Base-by-base conservation (phyloP, 2,113 vertebrate genomes). In the Herpetotheres cachinnans region DNA sequence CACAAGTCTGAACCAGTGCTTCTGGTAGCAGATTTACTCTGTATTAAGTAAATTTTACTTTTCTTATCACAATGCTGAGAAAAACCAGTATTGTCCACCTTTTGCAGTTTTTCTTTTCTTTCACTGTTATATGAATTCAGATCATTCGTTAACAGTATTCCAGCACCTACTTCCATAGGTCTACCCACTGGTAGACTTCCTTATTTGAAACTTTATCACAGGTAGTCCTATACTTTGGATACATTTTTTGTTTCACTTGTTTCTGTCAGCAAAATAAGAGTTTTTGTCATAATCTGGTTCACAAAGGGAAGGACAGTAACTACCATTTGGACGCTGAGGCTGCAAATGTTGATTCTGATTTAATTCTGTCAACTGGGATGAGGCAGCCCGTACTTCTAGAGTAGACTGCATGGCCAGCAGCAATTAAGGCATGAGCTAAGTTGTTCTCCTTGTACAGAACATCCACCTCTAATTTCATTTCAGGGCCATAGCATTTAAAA, bases 391-490 rank as follows among this genome's bases (percentile, higher is more conserved):
- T 80, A 66, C 67, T 80, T 59, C 89, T 44, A 80, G 87, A 95
- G 83, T 58, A 95, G 24, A 89, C 16, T 36, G 97, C 98, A 12
- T 95, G 65, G 46, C 97, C 97, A 78, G 94, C 96, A 36, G 89
- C 85, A 95, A 98, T 94, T 74, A 98, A 93, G 11, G n/a, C 34
- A 49, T 95, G 78, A 59, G 97, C 92, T 3, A 98, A 30, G 95
- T 5, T 97, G 8, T 17, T 90, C 26, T 91, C 36, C 47, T 95
- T 65, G 13, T 54, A 85, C 36, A 95, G 47, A 93, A 98, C 46
- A 86, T 97, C 94, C 59, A 98, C 97, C 63, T 98, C 96, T 42
- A 97, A 92, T 83, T 96, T 97, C 92, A 94, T 95, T 42, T 89
- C 94, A 96, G 74, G 80, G 58, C 69, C 62, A 27, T 54, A 82